Conservation (phyloP, 1,140 invertebrate species). For the Polypedilum vanderplanki region DNA sequence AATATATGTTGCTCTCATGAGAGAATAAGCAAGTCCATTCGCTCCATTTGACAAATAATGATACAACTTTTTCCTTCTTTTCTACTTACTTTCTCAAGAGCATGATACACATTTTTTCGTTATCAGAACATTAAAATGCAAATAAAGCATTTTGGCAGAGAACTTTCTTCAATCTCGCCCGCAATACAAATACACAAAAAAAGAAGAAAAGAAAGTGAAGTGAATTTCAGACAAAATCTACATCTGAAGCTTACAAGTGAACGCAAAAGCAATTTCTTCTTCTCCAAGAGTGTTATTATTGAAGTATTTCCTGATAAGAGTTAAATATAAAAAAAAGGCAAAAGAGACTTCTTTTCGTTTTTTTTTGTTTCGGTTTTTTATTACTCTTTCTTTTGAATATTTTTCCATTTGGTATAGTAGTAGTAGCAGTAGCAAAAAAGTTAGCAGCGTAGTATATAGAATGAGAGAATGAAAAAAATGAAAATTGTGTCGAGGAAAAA, state of each 20-base stretch:
- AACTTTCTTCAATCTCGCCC: no score
- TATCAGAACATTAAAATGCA: no score
- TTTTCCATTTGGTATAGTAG: background rate
- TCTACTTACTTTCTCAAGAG: no score
- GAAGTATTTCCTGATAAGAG: conserved; percentile 6
- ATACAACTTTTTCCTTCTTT: no score
- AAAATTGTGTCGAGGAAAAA: background rate
- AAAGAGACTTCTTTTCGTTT: background rate
- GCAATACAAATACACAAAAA: no score
- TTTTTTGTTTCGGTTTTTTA: conserved; percentile 17
- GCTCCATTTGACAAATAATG: no score
- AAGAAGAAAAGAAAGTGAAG: no score
- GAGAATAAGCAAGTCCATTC: no score
- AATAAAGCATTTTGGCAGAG: no score
- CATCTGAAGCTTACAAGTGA: conserved; percentile 3
- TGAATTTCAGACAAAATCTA: no score
- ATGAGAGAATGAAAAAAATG: background rate
- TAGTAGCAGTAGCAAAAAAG: background rate
- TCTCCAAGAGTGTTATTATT: conserved; percentile 14
- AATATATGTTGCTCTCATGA: no score
- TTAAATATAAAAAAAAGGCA: background rate
- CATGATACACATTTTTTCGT: no score
- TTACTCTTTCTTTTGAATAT: conserved; percentile 6
- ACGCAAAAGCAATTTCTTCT: background rate
- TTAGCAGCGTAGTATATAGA: background rate